These are phyloP conservation scores for Druceiella hillmani DNA, from an alignment of 2,888 invertebrate species.

Conservation along the genomic window DNA sequence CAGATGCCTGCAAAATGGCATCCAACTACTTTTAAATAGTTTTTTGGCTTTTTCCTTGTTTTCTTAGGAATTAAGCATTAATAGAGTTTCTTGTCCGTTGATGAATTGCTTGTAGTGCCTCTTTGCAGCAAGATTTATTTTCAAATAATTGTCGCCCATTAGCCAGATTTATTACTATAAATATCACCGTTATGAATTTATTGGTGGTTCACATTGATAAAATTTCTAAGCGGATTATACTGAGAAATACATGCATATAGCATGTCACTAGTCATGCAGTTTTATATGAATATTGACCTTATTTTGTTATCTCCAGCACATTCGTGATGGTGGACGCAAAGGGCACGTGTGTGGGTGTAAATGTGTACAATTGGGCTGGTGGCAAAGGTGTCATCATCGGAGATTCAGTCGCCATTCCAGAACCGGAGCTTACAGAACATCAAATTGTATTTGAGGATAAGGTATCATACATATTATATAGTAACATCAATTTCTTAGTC, in stretches of 20 bases:
- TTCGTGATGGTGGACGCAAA: conserved; percentile 75
- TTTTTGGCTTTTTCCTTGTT: conserved; percentile 9
- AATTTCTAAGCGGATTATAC: too few relatives aligned
- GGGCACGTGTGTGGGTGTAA: conserved; percentile 66
- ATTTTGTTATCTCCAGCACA: conserved; percentile 52
- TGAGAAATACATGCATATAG: too few relatives aligned
- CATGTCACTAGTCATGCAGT: too few relatives aligned
- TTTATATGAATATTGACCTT: conserved; percentile 1
- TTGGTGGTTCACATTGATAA: too few relatives aligned
- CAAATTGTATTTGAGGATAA: conserved; percentile 46
- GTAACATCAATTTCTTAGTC: conserved; percentile 11
- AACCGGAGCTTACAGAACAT: conserved; percentile 60
- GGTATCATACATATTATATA: conserved; percentile 45
- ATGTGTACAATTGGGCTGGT: conserved; percentile 78
- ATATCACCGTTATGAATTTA: too few relatives aligned
- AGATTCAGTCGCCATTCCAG: conserved; percentile 76
- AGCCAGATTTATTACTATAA: too few relatives aligned
- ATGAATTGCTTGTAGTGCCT: too few relatives aligned
- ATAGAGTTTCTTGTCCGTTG: too few relatives aligned
- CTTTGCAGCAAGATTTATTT: too few relatives aligned
- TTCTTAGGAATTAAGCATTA: too few relatives aligned
- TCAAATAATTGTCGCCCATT: too few relatives aligned
- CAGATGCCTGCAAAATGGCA: conserved; percentile 12
- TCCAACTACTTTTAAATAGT: conserved; percentile 14
- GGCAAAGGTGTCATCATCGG: conserved; percentile 81